Conservation (phyloP, 2,888 invertebrate species). For the Agrochola litura region DNA sequence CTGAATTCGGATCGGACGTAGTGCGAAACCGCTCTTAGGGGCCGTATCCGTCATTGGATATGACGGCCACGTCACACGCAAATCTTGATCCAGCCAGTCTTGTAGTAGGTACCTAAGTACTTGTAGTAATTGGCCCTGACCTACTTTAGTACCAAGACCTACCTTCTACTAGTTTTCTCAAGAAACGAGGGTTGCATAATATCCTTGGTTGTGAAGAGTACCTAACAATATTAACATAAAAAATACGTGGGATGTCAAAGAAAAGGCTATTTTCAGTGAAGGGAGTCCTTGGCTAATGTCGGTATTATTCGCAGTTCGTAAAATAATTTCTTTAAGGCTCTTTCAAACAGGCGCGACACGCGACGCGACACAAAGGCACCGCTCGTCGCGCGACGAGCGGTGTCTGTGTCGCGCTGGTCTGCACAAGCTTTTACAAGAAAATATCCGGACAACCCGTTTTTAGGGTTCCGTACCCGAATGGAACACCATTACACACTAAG, state of each 20-base stretch:
- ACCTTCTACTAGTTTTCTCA: background rate
- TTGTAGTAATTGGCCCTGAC: background rate
- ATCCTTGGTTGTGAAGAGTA: background rate
- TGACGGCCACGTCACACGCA: background rate
- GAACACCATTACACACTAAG: no score
- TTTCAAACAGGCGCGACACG: no score
- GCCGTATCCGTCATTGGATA: background rate
- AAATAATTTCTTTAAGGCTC: no score
- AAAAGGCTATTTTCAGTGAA: constrained; percentile 17
- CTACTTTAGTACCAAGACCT: background rate
- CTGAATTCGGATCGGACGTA: no score
- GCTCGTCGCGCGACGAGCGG: no score
- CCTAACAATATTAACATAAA: background rate
- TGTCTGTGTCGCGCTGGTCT: no score
- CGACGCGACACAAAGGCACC: no score
- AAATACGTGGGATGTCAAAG: background rate
- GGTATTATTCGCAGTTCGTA: constrained; percentile 14
- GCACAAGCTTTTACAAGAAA: no score
- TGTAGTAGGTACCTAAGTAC: background rate
- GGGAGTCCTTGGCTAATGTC: constrained; percentile 12
- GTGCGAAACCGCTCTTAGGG: no score
- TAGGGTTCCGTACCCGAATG: no score
- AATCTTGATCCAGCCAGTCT: background rate
- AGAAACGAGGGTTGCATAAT: background rate
- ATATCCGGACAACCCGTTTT: constrained; percentile 24